A percentile compares a stretch with the other conserved stretches of the same genome.
Conservation (phyloP, 1,140 invertebrate species). For the Leptinotarsa lineolata region DNA sequence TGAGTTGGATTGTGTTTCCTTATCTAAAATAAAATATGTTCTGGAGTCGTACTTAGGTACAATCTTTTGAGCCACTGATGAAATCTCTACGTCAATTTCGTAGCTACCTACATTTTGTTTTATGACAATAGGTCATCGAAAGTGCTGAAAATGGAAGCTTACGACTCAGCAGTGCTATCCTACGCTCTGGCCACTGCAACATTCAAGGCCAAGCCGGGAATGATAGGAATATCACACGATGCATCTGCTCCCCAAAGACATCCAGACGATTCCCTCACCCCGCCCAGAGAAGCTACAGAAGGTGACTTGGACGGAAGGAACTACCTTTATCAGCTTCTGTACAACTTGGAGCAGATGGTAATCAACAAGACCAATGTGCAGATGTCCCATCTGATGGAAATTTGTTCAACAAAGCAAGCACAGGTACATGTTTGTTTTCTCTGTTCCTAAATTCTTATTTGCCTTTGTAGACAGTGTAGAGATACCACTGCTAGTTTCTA, state of each 20-base stretch:
- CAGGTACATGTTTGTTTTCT: constrained; percentile 41
- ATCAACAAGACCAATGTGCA: constrained; percentile 48
- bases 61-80: too few relatives aligned
- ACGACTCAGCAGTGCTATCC: constrained; percentile 55
- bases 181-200: constrained; percentile 57
- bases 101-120: background rate
- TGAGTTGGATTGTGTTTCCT: too few relatives aligned
- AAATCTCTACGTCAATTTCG: too few relatives aligned
- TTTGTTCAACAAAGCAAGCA: constrained; percentile 49
- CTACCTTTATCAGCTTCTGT: constrained; percentile 46
- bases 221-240: constrained; percentile 41
- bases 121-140: constrained; percentile 61
- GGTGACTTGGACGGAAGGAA: constrained; percentile 34
- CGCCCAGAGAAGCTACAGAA: constrained; percentile 42
- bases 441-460: background rate
- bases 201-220: constrained; percentile 52
- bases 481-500: too few relatives aligned
- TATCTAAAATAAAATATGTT: too few relatives aligned
- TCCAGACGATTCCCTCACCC: constrained; percentile 53
- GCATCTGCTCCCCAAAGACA: constrained; percentile 48
- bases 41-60: too few relatives aligned
- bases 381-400: constrained; percentile 49
- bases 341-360: constrained; percentile 48
- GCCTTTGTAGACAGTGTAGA: too few relatives aligned
- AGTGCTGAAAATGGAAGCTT: constrained; percentile 66